Evolutionary conservation across 2,797 vertebrate genomes (phyloP), one percentile per base, ranked within the genome.

Genomic region (Chloroceryle inda): DNA sequence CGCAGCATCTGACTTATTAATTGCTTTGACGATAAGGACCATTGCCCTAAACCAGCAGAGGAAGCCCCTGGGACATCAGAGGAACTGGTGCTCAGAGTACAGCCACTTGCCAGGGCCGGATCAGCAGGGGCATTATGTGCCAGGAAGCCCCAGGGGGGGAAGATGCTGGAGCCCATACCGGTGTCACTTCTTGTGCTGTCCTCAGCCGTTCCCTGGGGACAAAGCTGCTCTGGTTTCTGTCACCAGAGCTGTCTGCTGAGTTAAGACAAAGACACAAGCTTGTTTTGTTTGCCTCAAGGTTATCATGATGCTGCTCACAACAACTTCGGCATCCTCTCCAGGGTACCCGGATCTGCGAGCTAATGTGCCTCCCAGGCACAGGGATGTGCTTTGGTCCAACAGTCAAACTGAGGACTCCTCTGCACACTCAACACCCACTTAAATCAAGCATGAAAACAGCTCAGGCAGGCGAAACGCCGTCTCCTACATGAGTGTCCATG

Each of bases 171-270:
- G 26, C 21, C 27, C 59, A 40, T 72, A 33, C 66, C 4, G 2
- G 13, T 37, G 26, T 64, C 61, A 37, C 52, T 26, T 71, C 66
- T 78, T 35, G 35, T 64, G 58, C 35, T 12, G 3, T 56, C 86
- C 86, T 93, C 50, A 80, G 52, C 59, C 76, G 38, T 44, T 83
- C 35, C 68, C 64, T 17, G 38, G 27, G 49, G 68, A 92, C 50
- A 75, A 68, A 13, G 11, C 24, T 71, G 69, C 40, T 84, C 78
- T 89, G 75, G 23, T 62, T 93, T 92, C 55, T 84, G 71, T 85
- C 86, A 84, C 44, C 64, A 85, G 47, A 81, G 66, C 29, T 4
- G 4, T 42, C 75, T 73, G 59, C 62, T 59, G 42, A 77, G 59
- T 50, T 72, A 84, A 61, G 40, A 64, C 76, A 91, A 80, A 90